Evolutionary conservation across 1,140 invertebrate species (phyloP), one percentile per base, ranked within the genome.

Genomic region (Megathymus violae): DNA sequence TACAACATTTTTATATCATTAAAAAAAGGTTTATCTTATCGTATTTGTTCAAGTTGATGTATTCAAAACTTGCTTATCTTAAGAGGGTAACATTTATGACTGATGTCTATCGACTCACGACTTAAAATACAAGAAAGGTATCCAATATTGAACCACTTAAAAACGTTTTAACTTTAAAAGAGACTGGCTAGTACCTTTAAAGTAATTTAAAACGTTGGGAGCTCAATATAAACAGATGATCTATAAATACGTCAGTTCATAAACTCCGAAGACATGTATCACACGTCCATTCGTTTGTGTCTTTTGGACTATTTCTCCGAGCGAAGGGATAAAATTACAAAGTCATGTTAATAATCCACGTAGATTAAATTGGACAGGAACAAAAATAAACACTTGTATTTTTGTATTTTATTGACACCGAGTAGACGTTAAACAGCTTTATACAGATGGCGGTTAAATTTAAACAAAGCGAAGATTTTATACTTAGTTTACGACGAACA

Each of bases 161-260:
- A 64, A 71, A 66, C 59, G 44, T 51, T 62, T 62, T 64, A 59
- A 31, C 41, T 14, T 25, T 19, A 43, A 63, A 62, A 51, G 51
- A 54, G 48, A 4, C 16, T 34, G 52, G 14, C 40, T 50, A 34
- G 9, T 46, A 63, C 47, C 62, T 71, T 56, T 75, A 62, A 71
- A 71, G 68, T 68, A 62, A 66, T 67, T 60, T 60, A 31, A 69
- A 50, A 19, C 51, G 47, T 64, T 67, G 69, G 68, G 51, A 66
- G 50, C 54, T 40, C 15, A 46, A 31, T 64, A 52, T 58, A 71
- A 75, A 75, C 67, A 75, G 66, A 58, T 52, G 16, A 41, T 58
- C 67, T 68, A 61, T 65, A 75, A 65, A 69, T 71, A 69, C 19
- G 36, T 52, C 25, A 54, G 46, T 44, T 69, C 54, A 67, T 66